Evolutionary conservation across 2,113 vertebrate genomes (phyloP), one percentile per base, ranked within the genome.

Genomic region (Taxidea taxus): DNA sequence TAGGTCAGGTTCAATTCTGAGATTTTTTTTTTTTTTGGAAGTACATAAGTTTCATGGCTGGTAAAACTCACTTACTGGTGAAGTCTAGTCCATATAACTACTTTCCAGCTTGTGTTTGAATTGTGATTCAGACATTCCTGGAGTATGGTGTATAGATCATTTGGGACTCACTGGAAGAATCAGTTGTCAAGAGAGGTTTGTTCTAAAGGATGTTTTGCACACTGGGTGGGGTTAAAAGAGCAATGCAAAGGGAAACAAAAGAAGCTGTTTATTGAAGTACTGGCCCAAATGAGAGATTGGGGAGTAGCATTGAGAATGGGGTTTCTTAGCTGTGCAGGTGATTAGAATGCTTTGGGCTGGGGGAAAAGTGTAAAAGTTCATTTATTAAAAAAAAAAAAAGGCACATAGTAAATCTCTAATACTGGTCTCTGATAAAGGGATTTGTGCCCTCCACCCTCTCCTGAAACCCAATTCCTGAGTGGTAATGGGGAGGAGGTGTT

Each of bases 401-500:
- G 0, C 16, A 62, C 21, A 37, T 0, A n/a, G 8, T 23, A 78
- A 72, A 44, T 91, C 54, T 51, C n/a, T 47, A 18, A 49, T 51
- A n/a, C 16, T 60, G 21, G 0, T 62, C 42, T 34, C 13, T 74
- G 68, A 42, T 56, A n/a, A 93, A 90, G 27, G 14, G 42, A 27
- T 16, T 62, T 34, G 3, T 54, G 10, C 4, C 34, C 20, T 91
- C 25, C 12, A 18, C 54, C 58, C 5, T 91, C 15, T 14, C 27
- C 27, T 51, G 39, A 80, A 93, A 25, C 4, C 72, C n/a, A 31
- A 56, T 62, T 70, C 39, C 42, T 91, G 25, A 78, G 20, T 62
- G 37, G 58, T 47, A 42, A 4, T 0, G 1, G 34, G 16, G 18
- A 25, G 1, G 0, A 20, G 31, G 7, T 13, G 6, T 39, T 18